A percentile compares a stretch with the other conserved stretches of the same genome.
Evolutionary conservation across 2,797 vertebrate genomes (phyloP).

Genomic region (Pantherophis alleghaniensis): DNA sequence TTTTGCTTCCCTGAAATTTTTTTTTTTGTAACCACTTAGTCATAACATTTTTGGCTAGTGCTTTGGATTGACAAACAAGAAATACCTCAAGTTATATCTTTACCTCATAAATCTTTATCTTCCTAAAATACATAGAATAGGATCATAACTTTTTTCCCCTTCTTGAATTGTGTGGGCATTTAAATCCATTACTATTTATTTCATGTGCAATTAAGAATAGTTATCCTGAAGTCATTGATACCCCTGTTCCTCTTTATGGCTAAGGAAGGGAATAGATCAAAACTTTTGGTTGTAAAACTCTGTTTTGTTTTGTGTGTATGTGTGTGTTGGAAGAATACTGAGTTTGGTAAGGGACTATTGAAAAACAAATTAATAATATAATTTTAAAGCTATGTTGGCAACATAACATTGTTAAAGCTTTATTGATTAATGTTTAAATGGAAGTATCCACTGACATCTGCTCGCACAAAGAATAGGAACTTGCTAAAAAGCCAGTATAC

Average conservation of each 20-base stretch:
- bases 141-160: not conserved
- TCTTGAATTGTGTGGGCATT: not conserved
- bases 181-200: not conserved
- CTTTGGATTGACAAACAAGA: not conserved
- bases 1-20: not conserved
- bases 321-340: not conserved
- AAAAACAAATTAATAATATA: conserved; percentile 14
- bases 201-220: not conserved
- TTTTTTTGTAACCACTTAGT: not conserved
- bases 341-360: not conserved
- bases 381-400: not conserved
- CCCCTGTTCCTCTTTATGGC: not conserved
- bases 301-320: not conserved
- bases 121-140: conserved; percentile 7
- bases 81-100: not conserved
- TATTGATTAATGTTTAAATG: conserved; percentile 17
- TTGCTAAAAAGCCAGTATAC: not conserved
- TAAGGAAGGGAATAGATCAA: not conserved
- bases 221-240: not conserved
- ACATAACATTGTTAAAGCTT: not conserved
- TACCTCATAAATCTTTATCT: not conserved
- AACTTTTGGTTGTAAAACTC: not conserved
- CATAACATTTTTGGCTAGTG: not conserved
- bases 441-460: not conserved
- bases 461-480: conserved; percentile 15